Percentiles rank a stretch among this genome's conserved stretches.
Evolutionary conservation across 2,113 vertebrate genomes (phyloP).

Genomic region (Candoia aspera): DNA sequence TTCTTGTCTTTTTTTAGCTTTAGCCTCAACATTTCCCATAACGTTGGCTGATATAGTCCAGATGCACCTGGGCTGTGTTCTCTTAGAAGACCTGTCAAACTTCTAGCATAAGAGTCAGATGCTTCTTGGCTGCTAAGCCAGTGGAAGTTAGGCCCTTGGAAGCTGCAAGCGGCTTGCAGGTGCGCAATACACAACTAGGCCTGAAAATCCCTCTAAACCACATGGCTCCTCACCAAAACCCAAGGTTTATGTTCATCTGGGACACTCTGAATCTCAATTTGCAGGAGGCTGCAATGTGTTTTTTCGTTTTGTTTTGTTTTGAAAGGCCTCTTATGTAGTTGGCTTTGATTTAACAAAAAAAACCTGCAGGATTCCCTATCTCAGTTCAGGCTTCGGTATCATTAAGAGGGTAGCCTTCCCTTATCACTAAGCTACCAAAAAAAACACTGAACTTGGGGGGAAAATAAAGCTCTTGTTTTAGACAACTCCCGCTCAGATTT

Average conservation of each 20-base stretch:
- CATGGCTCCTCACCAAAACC: not conserved
- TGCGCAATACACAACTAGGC: slow-evolving; percentile 34
- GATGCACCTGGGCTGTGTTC: slow-evolving; percentile 35
- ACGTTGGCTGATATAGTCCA: slow-evolving; percentile 51
- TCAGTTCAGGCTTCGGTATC: not conserved
- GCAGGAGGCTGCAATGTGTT: not conserved
- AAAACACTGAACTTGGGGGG: not conserved
- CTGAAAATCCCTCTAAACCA: not conserved
- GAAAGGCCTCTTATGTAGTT: not conserved
- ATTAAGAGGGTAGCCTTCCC: not conserved
- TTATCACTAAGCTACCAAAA: too few species aligned
- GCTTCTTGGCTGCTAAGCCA: slow-evolving; percentile 2
- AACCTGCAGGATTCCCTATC: not conserved
- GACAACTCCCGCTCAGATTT: not conserved
- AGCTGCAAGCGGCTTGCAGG: slow-evolving; percentile 33
- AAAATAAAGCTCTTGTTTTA: not conserved
- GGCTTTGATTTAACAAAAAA: not conserved
- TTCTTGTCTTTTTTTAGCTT: slow-evolving; percentile 62
- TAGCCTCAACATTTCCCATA: slow-evolving; percentile 49
- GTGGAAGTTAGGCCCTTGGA: slow-evolving; percentile 57
- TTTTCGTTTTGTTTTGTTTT: not conserved
- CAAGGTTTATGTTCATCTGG: not conserved
- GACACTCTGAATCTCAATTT: not conserved
- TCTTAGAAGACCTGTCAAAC: slow-evolving; percentile 21
- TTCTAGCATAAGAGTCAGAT: slow-evolving; percentile 39